phyloP scores from a whole-genome alignment of 2,888 invertebrate species.

The Sesamia inferens region DNA sequence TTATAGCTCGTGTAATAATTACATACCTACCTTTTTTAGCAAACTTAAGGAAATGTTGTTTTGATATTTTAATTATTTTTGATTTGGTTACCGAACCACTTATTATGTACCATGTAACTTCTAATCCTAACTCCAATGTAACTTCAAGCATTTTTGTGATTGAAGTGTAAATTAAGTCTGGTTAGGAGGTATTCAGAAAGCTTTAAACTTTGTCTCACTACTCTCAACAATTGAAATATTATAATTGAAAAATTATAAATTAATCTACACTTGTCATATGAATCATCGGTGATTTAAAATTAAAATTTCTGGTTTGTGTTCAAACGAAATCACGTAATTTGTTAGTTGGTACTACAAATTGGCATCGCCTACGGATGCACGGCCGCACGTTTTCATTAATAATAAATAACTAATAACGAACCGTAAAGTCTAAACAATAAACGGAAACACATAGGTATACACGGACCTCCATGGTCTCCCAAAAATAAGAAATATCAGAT shows the following conservation, averaged over 20 bases:
- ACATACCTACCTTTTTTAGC: neutral
- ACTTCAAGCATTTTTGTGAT: neutral
- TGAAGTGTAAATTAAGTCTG: neutral
- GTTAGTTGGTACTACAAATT: neutral
- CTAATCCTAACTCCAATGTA: neutral
- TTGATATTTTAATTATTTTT: neutral
- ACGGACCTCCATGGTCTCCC: too few relatives aligned
- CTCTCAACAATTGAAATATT: neutral
- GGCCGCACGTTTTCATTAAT: too few relatives aligned
- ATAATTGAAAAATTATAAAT: neutral
- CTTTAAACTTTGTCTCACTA: neutral
- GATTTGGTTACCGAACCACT: neutral
- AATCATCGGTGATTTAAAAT: neutral
- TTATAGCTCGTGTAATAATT: constrained; percentile 48
- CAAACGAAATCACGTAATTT: neutral
- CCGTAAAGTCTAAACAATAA: too few relatives aligned
- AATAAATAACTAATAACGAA: too few relatives aligned
- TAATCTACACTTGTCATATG: neutral
- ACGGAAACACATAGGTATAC: too few relatives aligned
- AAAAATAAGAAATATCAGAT: too few relatives aligned
- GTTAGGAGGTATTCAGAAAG: neutral
- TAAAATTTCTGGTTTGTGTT: neutral
- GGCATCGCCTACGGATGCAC: too few relatives aligned
- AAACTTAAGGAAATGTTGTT: neutral
- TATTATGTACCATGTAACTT: neutral